Conservation (phyloP, 2,113 vertebrate species). For the Dasyornis broadbenti region DNA sequence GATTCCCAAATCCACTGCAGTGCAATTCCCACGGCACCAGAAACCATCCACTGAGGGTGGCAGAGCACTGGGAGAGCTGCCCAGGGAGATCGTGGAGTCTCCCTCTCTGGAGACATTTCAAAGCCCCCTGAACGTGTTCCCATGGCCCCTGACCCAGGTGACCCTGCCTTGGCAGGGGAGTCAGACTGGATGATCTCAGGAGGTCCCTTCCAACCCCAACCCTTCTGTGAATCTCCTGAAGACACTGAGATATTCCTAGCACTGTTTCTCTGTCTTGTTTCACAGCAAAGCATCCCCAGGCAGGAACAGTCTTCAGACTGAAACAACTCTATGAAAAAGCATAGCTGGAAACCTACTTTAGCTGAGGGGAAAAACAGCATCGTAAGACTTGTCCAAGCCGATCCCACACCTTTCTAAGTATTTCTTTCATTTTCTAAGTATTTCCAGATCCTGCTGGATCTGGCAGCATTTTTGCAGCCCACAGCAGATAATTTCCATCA, state of each 20-base stretch:
- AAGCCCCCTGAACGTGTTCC: not conserved
- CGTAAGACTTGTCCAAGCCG: not conserved
- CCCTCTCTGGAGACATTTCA: not conserved
- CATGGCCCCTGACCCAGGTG: not conserved
- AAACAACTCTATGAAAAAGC: not conserved
- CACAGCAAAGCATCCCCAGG: not conserved
- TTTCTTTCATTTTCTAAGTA: not conserved
- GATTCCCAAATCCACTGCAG: not conserved
- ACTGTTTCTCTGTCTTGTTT: not conserved
- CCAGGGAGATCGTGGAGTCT: not conserved
- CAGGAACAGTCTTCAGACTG: not conserved
- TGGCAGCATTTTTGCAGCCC: not conserved
- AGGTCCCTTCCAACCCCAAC: not conserved
- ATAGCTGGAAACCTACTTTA: not conserved
- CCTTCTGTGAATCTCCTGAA: not conserved
- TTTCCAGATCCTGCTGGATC: not conserved
- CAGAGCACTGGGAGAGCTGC: not conserved
- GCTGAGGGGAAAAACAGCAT: not conserved
- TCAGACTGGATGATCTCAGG: not conserved
- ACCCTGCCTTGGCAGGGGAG: not conserved
- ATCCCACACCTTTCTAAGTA: fast-evolving
- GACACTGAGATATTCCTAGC: not conserved
- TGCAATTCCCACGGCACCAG: not conserved
- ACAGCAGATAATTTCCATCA: fast-evolving
- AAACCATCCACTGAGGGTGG: not conserved